Evolutionary conservation across 2,888 invertebrate genomes (phyloP), one percentile per base, ranked within the genome.

Genomic region (Lycaena phlaeas): DNA sequence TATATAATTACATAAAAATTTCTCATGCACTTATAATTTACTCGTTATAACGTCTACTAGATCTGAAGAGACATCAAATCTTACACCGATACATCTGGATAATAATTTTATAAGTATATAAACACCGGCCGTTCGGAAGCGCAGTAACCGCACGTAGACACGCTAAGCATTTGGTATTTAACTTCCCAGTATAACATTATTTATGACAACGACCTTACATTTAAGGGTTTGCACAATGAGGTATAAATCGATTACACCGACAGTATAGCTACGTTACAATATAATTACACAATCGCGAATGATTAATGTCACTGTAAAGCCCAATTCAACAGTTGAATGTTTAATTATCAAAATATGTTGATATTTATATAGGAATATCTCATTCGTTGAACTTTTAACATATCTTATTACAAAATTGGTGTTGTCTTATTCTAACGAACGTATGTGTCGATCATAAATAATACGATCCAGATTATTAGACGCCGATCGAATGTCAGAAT

Each of bases 261-360:
- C 57, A 66, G 59, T 40, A 40, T 15, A 39, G 39, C 30, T 39
- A 39, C 10, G 30, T 26, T 39, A 30, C n/a, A 25, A 30, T 39
- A 39, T 31, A 30, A 39, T 11, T 39, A 39, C 30, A 25, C 29
- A 45, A 39, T 46, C 59, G 58, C 63, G 51, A 65, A 67, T 52
- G 62, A 64, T 52, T 61, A 61, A 65, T 62, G 68, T 61, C 40
- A 62, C 63, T 64, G 57, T 61, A 57, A 71, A 73, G 72, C 68
- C 65, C 64, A 65, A 66, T 55, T 60, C 59, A 66, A 66, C 55
- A 59, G 52, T 64, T 61, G 57, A 62, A 68, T 57, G 53, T 64
- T 60, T 51, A 55, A 60, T 67, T 71, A 70, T 59, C 62, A 75
- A 75, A 72, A 72, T 73, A 70, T 64, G 57, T 61, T 34, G 12